phyloP scores from a whole-genome alignment of 2,888 invertebrate species.

The Polyommatus icarus region DNA sequence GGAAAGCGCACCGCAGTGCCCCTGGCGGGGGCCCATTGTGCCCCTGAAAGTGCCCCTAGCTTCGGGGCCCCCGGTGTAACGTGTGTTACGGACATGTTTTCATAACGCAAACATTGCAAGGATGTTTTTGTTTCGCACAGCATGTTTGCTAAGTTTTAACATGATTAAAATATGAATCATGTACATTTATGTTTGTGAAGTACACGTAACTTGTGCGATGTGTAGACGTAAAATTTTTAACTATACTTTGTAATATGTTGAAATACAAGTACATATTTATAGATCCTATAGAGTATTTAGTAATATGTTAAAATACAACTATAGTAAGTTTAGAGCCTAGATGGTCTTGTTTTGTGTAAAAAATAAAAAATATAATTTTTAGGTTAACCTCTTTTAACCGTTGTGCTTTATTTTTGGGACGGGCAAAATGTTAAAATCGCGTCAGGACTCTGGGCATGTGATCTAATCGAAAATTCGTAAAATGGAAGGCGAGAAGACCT shows the following conservation, averaged over 20 bases:
- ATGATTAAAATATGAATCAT: conserved; percentile 18
- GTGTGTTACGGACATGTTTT: not conserved
- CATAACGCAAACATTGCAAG: not conserved
- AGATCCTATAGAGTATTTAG: no score
- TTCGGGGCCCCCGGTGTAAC: not conserved
- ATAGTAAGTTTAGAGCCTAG: no score
- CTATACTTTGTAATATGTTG: not conserved
- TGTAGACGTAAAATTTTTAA: not conserved
- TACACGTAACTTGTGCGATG: not conserved
- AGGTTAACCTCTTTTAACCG: no score
- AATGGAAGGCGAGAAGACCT: no score
- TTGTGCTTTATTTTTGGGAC: no score
- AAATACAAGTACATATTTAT: not conserved
- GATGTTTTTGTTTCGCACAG: conserved; percentile 17
- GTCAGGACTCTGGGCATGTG: no score
- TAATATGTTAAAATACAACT: no score
- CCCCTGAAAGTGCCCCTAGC: not conserved
- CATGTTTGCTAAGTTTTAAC: conserved; percentile 8
- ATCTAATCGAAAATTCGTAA: no score
- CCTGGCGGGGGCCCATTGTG: not conserved
- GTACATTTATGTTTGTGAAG: not conserved
- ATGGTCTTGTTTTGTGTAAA: no score
- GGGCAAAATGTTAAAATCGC: no score
- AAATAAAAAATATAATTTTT: no score
- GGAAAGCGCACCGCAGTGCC: not conserved